Percentiles rank a stretch among this genome's conserved stretches.
These are phyloP conservation scores for Valencia hispanica DNA, from an alignment of 2,797 vertebrate species.

Conservation along the genomic window DNA sequence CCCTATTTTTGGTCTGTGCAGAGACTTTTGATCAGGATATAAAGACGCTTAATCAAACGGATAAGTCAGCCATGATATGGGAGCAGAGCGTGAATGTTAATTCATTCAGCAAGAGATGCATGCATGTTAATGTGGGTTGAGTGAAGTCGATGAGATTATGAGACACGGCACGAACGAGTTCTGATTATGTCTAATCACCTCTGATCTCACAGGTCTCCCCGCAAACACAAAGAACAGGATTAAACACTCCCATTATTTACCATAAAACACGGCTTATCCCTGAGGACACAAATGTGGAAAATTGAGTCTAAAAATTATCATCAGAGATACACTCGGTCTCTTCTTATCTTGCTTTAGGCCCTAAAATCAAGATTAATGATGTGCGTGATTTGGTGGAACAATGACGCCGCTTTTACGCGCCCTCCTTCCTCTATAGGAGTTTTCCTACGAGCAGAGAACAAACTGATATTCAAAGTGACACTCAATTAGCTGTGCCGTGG, in stretches of 20 bases:
- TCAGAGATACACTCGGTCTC: constrained; percentile 26
- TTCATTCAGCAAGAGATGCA: constrained; percentile 18
- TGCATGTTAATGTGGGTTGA: constrained; percentile 29
- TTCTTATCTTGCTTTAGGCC: constrained; percentile 41
- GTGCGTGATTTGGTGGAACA: constrained; percentile 49
- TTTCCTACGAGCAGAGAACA: constrained; percentile 54
- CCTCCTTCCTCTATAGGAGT: constrained; percentile 42
- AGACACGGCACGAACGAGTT: constrained; percentile 6
- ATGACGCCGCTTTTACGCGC: constrained; percentile 51
- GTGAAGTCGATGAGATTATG: constrained; percentile 21
- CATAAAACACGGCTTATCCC: constrained; percentile 19
- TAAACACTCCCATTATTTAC: constrained; percentile 35
- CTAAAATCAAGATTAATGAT: constrained; percentile 76
- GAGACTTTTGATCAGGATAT: constrained; percentile 26
- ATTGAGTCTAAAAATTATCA: constrained; percentile 28
- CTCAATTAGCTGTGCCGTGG: constrained; percentile 68
- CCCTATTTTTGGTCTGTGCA: constrained; percentile 9
- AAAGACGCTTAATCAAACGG: constrained; percentile 28
- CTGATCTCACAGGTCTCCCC: constrained; percentile 19
- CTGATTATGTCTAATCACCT: constrained; percentile 28
- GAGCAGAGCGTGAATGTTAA: constrained; percentile 27
- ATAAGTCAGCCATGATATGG: constrained; percentile 35
- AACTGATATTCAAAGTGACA: constrained; percentile 71
- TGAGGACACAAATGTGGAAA: constrained; percentile 6
- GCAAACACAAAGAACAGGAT: constrained; percentile 22